Base-by-base conservation (phyloP, 2,888 invertebrate genomes). In the Ectemnius continuus region DNA sequence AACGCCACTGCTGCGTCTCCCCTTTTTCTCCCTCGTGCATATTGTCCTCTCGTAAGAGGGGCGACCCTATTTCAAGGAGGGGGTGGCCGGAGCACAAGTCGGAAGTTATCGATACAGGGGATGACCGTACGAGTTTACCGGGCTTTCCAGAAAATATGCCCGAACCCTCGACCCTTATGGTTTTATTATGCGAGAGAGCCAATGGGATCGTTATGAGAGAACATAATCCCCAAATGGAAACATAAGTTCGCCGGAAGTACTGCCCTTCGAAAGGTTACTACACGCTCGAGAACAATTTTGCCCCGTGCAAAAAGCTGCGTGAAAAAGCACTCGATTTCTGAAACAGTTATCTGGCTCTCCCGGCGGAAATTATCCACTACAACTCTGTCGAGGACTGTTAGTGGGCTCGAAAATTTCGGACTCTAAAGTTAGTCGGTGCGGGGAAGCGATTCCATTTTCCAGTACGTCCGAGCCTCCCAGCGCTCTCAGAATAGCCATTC, bases 401-500 rank as follows among this genome's bases (percentile, higher is more conserved):
- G 62, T 36, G 4, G 64, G 62, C 66, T 52, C 60, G 76, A 69
- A 77, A 57, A 57, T 63, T 52, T 52, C 64, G 72, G 45, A 6
- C 36, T 76, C 86, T 90, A 90, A 85, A 89, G 86, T 89, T 89
- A 90, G 88, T 73, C 67, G 73, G 73, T 62, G 77, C 84, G 85
- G 36, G 36, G 36, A 36, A 36, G 36, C 36, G 36, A 85, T 86
- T 88, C 86, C 84, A 85, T 88, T 87, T 87, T 89, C 90, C 90
- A 89, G 89, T 81, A 84, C 83, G 83, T 86, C 88, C 89, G 89
- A 88, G 89, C 89, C 88, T 88, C 87, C 83, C 84, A 85, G 78
- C 75, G 80, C 78, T 82, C 81, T 77, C 66, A 73, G 77, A 81
- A 81, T 79, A 79, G 79, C 60, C 81, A 65, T 70, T 75, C 75